Evolutionary conservation across 2,113 vertebrate genomes (phyloP).

Genomic region (Natator depressus): DNA sequence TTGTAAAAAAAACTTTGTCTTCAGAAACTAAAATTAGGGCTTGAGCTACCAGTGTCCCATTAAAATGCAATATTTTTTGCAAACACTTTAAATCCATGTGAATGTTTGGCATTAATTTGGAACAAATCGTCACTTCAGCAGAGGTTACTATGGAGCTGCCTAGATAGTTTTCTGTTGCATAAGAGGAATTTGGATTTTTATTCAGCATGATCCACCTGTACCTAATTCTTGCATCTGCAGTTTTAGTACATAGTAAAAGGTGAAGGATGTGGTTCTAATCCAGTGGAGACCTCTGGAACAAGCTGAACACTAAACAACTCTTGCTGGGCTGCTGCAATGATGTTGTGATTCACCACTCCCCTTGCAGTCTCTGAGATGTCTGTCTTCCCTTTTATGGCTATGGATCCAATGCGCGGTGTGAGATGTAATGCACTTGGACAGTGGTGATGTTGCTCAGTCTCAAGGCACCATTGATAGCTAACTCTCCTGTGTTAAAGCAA

Average conservation of each 20-base stretch:
- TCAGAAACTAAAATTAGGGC: not conserved
- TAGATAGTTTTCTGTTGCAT: fast-evolving
- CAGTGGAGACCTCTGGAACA: not conserved
- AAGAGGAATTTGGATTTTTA: not conserved
- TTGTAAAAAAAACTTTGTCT: not conserved
- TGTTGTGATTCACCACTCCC: not conserved
- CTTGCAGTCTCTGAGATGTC: not conserved
- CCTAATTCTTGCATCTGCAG: not conserved
- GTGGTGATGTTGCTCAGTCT: not conserved
- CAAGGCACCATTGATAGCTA: not conserved
- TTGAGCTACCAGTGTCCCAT: not conserved
- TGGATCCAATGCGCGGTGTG: fast-evolving
- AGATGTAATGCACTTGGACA: not conserved
- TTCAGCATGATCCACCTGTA: not conserved
- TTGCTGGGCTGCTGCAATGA: not conserved
- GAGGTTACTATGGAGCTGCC: not conserved
- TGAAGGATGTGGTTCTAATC: not conserved
- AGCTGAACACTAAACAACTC: not conserved
- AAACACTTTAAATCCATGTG: too few relatives aligned
- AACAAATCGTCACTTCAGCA: not conserved
- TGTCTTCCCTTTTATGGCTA: not conserved
- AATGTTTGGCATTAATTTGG: not conserved
- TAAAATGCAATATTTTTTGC: not conserved
- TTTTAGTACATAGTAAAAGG: not conserved
- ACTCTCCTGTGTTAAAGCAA: not conserved